Evolutionary conservation across 2,113 vertebrate species (phyloP).

Genomic region (Oncorhynchus gorbuscha): DNA sequence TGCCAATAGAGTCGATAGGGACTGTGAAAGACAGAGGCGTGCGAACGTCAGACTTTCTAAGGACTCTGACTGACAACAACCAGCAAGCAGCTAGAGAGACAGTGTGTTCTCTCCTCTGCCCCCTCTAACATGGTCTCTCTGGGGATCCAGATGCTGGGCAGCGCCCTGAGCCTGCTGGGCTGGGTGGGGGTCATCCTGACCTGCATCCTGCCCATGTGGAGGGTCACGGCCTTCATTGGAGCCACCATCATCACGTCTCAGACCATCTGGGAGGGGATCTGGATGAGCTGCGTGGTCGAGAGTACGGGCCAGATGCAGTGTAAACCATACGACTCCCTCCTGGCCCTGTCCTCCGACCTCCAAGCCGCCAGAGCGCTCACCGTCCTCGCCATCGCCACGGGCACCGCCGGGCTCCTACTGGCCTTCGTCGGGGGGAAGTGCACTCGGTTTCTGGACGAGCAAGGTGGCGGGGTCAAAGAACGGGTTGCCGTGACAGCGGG

Average conservation of each 20-base stretch:
- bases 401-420: conserved; percentile 75
- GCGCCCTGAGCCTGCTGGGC: conserved; percentile 82
- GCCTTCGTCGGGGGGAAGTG: conserved; percentile 87
- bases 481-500: conserved; percentile 79
- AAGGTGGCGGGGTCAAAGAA: conserved; percentile 64
- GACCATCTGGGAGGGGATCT: conserved; percentile 91
- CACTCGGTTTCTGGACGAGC: conserved; percentile 86
- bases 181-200: conserved; percentile 81
- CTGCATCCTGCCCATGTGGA: conserved; percentile 88
- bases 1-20: too few relatives aligned
- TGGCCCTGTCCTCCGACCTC: conserved; percentile 80
- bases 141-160: conserved; percentile 86
- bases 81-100: not conserved
- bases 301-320: conserved; percentile 91
- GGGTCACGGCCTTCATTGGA: conserved; percentile 84
- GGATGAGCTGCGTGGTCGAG: conserved; percentile 91
- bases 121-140: conserved; percentile 78
- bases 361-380: conserved; percentile 84
- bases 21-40: not conserved
- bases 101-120: not conserved
- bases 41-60: not conserved
- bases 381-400: conserved; percentile 76
- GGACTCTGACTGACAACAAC: not conserved
- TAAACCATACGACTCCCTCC: conserved; percentile 84
- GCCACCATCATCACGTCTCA: conserved; percentile 86